Conservation (phyloP, 2,888 invertebrate species). For the Synergus japonicus region DNA sequence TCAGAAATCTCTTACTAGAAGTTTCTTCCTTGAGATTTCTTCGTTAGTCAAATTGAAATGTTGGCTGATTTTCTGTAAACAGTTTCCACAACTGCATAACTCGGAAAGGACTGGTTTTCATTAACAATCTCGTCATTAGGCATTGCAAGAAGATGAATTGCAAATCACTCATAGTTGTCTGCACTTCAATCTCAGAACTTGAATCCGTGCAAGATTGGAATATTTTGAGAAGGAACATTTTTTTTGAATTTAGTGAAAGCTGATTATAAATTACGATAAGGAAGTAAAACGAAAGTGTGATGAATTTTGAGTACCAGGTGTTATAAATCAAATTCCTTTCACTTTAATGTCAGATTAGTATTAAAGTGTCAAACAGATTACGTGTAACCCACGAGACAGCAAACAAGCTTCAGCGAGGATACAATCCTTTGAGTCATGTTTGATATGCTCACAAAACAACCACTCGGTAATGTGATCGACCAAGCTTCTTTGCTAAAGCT, state of each 20-base stretch:
- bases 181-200: neutral
- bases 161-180: neutral
- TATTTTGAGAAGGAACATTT: neutral
- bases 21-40: conserved; percentile 6
- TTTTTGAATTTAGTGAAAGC: neutral
- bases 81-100: neutral
- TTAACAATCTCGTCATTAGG: no score
- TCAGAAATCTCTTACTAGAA: conserved; percentile 16
- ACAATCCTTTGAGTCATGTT: conserved; percentile 34
- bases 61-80: neutral
- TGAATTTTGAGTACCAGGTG: neutral
- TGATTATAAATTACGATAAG: neutral
- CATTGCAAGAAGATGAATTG: neutral
- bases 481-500: conserved; percentile 8
- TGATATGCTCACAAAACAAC: conserved; percentile 8
- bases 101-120: neutral
- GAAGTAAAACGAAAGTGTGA: neutral
- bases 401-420: neutral
- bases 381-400: neutral
- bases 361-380: conserved; percentile 14
- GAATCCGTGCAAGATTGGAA: neutral
- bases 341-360: neutral
- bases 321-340: neutral
- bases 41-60: neutral
- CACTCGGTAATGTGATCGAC: conserved; percentile 1